Evolutionary conservation across 2,113 vertebrate species (phyloP), one percentile per base, ranked within the genome.

Genomic region (Onychorhynchus coronatus): DNA sequence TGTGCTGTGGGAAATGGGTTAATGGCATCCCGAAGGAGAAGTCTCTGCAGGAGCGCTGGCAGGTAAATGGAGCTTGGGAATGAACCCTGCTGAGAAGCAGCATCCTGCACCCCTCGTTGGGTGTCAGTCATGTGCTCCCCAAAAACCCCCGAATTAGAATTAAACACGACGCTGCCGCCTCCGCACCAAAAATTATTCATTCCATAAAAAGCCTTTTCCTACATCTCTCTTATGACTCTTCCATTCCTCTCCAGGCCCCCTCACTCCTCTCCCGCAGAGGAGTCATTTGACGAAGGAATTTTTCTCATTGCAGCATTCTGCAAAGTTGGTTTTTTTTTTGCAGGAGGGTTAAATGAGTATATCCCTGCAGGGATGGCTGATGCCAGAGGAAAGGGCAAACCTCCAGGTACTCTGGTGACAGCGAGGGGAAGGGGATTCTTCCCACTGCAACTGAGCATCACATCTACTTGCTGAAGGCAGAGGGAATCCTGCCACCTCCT

Each of bases 161-260:
- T 21, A 90, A 92, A 84, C 52, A 52, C 1, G 0, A 50, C 0
- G 9, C 55, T 86, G 85, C 85, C 24, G 7, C 95, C 95, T 91
- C 95, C 66, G 1, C 73, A 22, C 39, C 88, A 85, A 13, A 72
- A 95, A 37, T 66, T 44, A 90, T 74, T 90, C 90, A 46, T 61
- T 83, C 93, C 85, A 78, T 22, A 86, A 95, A 94, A 94, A 96
- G 72, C 65, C 30, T 61, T 72, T 88, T 71, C 65, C 42, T 95
- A 23, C 61, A 17, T 49, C 53, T 85, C 62, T 91, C 59, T 77
- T 30, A 67, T 63, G 85, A 92, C 65, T 94, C 75, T 76, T 66
- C 79, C 58, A 61, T 31, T 73, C 68, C 80, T 80, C 24, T 53
- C 42, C 63, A 71, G 39, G 72, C 83, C 82, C 91, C 89, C 94